Evolutionary conservation across 2,888 invertebrate genomes (phyloP), one percentile per base, ranked within the genome.

Genomic region (Subacronicta megacephala): DNA sequence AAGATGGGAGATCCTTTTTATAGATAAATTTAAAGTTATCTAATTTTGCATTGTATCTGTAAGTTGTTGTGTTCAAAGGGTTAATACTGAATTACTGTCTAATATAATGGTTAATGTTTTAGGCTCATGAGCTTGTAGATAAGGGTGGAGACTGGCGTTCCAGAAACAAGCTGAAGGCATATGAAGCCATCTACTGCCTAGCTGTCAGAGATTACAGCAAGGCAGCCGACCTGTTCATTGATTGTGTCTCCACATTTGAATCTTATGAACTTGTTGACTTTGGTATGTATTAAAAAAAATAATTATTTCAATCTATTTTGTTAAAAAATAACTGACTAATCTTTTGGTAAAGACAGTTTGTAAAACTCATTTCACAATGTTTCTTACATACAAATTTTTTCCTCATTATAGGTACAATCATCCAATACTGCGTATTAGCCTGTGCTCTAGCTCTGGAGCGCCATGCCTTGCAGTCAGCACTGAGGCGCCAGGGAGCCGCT

Each of bases 101-200:
- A 26, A 10, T 10, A 10, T 26, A 23, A 26, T 43, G 53, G 5
- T 33, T n/a, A 10, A 15, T 18, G 9, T 87, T 88, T 47, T 80
- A 94, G 95, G 95, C 85, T 73, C 94, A 80, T 90, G 96, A 86
- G 81, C 89, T 97, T 33, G 99, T 99, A 66, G 99, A 99, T 89
- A 98, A 99, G 94, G 99, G 99, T 67, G 99, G 99, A 12, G 99
- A 99, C 89, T 99, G 99, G 99, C 99, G 99, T 82, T 96, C 99
- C 45, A 96, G 99, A 74, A 99, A 99, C 89, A 96, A 99, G 68
- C 94, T 99, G 23, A 99, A 99, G 92, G 99, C 99, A 0, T 99
- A 99, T 83, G 98, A 98, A 92, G 99, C 99, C 38, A 97, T 99
- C 37, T 99, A 99, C 88, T 98, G 98, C 75, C 97, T 99, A 90